These are phyloP conservation scores for Temnothorax ravouxi DNA, from an alignment of 2,888 invertebrate species.

Conservation along the genomic window DNA sequence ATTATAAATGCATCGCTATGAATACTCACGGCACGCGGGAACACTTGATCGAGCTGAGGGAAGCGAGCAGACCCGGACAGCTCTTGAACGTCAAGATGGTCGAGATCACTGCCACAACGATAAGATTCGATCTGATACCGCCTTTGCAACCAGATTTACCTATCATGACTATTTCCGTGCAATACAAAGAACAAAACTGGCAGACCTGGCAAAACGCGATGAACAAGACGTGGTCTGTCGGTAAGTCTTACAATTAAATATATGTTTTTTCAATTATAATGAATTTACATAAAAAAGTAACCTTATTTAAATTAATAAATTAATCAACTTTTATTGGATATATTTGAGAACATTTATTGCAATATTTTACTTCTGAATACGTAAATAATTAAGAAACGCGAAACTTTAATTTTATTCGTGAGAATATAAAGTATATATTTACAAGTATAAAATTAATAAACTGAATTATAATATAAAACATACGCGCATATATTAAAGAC, in stretches of 20 bases:
- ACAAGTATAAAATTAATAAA: not conserved
- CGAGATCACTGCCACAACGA: slow-evolving; percentile 93
- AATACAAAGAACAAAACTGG: slow-evolving; percentile 91
- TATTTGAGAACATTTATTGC: not conserved
- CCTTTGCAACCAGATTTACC: slow-evolving; percentile 92
- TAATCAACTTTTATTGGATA: no score
- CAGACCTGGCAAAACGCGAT: slow-evolving; percentile 91
- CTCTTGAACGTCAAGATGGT: slow-evolving; percentile 90
- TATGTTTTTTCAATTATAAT: not conserved
- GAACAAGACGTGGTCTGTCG: slow-evolving; percentile 78
- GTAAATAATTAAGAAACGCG: not conserved
- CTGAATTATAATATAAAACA: not conserved
- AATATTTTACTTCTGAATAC: not conserved
- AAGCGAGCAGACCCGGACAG: slow-evolving; percentile 91
- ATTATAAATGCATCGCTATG: slow-evolving; percentile 93
- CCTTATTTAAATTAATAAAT: no score
- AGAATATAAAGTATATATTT: not conserved
- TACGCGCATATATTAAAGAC: not conserved
- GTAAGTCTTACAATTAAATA: slow-evolving; percentile 62
- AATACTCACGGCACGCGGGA: slow-evolving; percentile 91
- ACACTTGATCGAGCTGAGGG: slow-evolving; percentile 90
- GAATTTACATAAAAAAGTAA: no score
- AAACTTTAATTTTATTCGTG: slow-evolving; percentile 10
- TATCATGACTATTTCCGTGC: slow-evolving; percentile 91
- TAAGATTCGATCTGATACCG: slow-evolving; percentile 92